A percentile compares a stretch with the other conserved stretches of the same genome.
Evolutionary conservation across 2,113 vertebrate species (phyloP).

Genomic region (Spilogale gracilis): DNA sequence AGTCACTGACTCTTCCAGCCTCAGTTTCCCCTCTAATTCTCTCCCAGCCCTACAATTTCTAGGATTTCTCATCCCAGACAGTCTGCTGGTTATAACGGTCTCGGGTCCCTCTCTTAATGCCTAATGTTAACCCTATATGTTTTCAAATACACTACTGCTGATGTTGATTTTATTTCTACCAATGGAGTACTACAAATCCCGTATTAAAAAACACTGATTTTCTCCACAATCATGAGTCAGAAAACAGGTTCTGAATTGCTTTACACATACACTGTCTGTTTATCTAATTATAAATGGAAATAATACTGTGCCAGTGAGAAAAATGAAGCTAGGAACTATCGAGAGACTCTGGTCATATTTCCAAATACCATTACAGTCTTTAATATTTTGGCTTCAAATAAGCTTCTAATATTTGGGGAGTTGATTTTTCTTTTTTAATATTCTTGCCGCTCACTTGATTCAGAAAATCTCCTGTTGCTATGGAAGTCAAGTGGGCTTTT

Average conservation of each 20-base stretch:
- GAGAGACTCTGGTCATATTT: background rate
- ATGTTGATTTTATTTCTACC: conserved; percentile 34
- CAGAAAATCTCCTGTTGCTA: conserved; percentile 73
- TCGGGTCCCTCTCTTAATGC: background rate
- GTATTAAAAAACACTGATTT: conserved; percentile 47
- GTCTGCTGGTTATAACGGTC: background rate
- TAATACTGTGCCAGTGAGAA: background rate
- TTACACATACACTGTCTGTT: background rate
- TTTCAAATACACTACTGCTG: background rate
- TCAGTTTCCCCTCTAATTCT: background rate
- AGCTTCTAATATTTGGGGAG: conserved; percentile 19
- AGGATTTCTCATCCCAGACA: background rate
- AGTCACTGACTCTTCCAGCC: background rate
- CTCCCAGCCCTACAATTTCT: background rate
- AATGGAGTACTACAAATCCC: background rate
- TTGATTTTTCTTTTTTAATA: conserved; percentile 37
- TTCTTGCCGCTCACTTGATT: conserved; percentile 54
- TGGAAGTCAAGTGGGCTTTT: conserved; percentile 58
- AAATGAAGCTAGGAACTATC: conserved; percentile 44
- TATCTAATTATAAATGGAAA: conserved; percentile 59
- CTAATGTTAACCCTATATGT: background rate
- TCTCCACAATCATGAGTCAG: background rate
- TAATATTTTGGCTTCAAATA: conserved; percentile 48
- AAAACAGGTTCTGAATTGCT: conserved; percentile 9
- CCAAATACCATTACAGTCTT: conserved; percentile 45